These are phyloP conservation scores for Grammomys surdaster DNA, from an alignment of 2,113 vertebrate genomes.

Conservation along the genomic window DNA sequence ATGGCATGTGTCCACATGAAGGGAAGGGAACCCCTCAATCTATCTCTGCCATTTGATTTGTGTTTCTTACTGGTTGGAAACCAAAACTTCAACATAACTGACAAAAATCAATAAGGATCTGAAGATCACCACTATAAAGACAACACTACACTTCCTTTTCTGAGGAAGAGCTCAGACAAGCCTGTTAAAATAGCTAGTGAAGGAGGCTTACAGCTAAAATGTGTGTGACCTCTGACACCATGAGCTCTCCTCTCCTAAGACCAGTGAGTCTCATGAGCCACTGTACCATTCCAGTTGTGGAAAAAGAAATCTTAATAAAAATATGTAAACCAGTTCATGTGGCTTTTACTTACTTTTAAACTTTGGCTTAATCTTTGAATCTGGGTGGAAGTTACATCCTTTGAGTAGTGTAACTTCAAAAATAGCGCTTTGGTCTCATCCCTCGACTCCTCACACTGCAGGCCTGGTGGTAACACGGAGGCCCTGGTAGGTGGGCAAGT, in stretches of 20 bases:
- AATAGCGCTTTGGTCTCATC: neutral
- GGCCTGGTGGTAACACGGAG: neutral
- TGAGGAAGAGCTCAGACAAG: neutral
- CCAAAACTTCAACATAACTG: neutral
- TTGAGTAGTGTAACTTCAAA: neutral
- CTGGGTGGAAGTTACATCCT: neutral
- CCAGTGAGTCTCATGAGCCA: neutral
- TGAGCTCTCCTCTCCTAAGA: neutral
- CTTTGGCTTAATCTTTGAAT: neutral
- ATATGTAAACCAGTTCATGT: neutral
- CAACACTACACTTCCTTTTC: too few species aligned
- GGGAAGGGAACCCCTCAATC: neutral
- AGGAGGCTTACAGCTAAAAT: neutral
- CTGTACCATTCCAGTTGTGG: neutral
- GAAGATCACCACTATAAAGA: neutral
- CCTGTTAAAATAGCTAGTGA: neutral
- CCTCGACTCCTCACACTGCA: neutral
- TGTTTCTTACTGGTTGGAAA: neutral
- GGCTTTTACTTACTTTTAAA: neutral
- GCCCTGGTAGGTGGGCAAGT: neutral
- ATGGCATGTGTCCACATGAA: neutral
- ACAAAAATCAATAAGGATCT: neutral
- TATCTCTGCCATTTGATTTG: neutral
- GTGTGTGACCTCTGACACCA: neutral
- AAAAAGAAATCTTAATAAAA: neutral